Evolutionary conservation across 2,797 vertebrate species (phyloP).

Genomic region (Gallinago solitaria): DNA sequence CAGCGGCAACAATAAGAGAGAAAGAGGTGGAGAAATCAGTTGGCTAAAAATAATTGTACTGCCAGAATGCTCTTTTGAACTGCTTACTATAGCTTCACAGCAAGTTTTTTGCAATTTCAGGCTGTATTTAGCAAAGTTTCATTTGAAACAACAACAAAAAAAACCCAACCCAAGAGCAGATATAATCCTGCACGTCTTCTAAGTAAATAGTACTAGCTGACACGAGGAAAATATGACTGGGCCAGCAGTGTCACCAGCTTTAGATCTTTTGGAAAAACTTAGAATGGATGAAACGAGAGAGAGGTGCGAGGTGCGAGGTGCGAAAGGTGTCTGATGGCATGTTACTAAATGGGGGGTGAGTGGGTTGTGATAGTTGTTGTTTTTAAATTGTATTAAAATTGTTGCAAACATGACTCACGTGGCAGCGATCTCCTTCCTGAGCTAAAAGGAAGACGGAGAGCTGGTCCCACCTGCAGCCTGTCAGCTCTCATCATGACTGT

Average conservation of each 20-base stretch:
- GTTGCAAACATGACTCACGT: neutral
- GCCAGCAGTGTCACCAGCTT: neutral
- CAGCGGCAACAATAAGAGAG: neutral
- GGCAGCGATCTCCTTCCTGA: neutral
- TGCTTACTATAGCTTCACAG: neutral
- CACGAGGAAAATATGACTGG: conserved; percentile 11
- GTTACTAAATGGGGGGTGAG: neutral
- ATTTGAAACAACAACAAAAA: neutral
- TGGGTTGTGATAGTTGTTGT: neutral
- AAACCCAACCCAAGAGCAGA: neutral
- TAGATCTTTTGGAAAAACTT: conserved; percentile 20
- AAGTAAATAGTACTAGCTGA: neutral
- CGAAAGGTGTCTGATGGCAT: neutral
- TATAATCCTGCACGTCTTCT: neutral
- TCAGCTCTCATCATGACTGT: accelerated
- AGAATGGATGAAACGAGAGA: neutral
- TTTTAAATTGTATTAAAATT: neutral
- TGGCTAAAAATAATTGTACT: conserved; percentile 35
- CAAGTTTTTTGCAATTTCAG: neutral
- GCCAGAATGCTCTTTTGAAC: conserved; percentile 14
- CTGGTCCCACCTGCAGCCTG: neutral
- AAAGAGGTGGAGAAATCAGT: neutral
- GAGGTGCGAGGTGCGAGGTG: no score
- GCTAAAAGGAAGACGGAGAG: neutral
- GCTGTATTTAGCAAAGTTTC: neutral